A percentile compares a stretch with the other conserved stretches of the same genome.
These are phyloP conservation scores for Flexamia atlantica DNA, from an alignment of 2,888 invertebrate genomes.

Conservation along the genomic window DNA sequence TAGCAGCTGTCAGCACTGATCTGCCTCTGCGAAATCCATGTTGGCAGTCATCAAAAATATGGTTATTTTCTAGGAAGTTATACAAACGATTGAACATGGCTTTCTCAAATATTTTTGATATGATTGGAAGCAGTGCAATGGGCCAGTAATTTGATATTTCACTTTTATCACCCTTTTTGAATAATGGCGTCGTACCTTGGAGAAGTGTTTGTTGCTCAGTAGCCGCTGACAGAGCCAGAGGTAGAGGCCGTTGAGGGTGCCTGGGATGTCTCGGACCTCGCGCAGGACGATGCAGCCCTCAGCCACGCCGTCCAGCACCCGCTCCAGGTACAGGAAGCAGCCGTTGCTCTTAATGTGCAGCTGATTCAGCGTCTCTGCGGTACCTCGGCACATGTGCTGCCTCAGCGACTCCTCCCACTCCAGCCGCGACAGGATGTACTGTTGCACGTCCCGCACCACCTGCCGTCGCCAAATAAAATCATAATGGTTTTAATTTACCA, in stretches of 20 bases:
- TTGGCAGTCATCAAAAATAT: too few species aligned
- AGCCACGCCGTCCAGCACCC: slow-evolving; percentile 93
- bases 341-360: slow-evolving; percentile 98
- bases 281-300: slow-evolving; percentile 95
- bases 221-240: slow-evolving; percentile 96
- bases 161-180: too few species aligned
- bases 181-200: slow-evolving; percentile 84
- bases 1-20: too few species aligned
- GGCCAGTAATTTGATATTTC: too few species aligned
- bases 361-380: slow-evolving; percentile 96
- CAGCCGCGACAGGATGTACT: slow-evolving; percentile 93
- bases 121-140: too few species aligned
- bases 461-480: slow-evolving; percentile 75
- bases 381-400: slow-evolving; percentile 93
- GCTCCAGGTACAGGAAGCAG: slow-evolving; percentile 91
- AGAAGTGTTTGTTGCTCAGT: slow-evolving; percentile 92
- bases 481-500: too few species aligned
- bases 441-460: slow-evolving; percentile 96
- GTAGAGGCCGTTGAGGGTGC: slow-evolving; percentile 96
- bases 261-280: slow-evolving; percentile 95
- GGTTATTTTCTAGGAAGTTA: too few species aligned
- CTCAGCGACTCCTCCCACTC: slow-evolving; percentile 93
- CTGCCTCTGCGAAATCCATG: too few species aligned
- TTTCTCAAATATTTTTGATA: too few species aligned
- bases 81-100: too few species aligned